These are phyloP conservation scores for Podargus strigoides DNA, from an alignment of 2,797 vertebrate species.

Conservation along the genomic window DNA sequence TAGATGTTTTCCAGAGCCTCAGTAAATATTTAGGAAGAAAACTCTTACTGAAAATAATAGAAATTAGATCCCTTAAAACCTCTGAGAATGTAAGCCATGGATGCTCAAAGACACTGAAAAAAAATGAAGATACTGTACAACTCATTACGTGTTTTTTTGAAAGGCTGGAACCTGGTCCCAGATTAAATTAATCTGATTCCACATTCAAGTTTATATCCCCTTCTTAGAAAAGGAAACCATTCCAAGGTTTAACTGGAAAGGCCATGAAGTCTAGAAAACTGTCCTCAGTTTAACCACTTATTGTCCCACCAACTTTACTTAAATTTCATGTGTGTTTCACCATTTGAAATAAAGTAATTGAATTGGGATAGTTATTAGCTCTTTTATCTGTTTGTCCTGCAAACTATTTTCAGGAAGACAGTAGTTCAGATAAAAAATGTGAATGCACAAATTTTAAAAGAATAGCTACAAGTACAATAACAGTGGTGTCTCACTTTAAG, in stretches of 20 bases:
- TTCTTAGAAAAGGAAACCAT: neutral
- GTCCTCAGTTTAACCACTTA: neutral
- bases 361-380: neutral
- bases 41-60: neutral
- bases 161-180: neutral
- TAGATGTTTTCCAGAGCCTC: neutral
- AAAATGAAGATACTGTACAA: neutral
- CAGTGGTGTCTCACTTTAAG: neutral
- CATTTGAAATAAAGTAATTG: neutral
- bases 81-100: neutral
- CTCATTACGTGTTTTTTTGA: neutral
- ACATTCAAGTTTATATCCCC: neutral
- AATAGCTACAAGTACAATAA: neutral
- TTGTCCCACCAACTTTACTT: neutral
- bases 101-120: neutral
- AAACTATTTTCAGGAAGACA: neutral
- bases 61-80: neutral
- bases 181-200: neutral
- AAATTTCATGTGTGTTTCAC: neutral
- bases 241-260: neutral
- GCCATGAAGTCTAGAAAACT: neutral
- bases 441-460: neutral
- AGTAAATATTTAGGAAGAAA: neutral
- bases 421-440: neutral
- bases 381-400: neutral